A percentile compares a stretch with the other conserved stretches of the same genome.
These are phyloP conservation scores for Apis florea DNA, from an alignment of 1,140 invertebrate species.

Conservation along the genomic window DNA sequence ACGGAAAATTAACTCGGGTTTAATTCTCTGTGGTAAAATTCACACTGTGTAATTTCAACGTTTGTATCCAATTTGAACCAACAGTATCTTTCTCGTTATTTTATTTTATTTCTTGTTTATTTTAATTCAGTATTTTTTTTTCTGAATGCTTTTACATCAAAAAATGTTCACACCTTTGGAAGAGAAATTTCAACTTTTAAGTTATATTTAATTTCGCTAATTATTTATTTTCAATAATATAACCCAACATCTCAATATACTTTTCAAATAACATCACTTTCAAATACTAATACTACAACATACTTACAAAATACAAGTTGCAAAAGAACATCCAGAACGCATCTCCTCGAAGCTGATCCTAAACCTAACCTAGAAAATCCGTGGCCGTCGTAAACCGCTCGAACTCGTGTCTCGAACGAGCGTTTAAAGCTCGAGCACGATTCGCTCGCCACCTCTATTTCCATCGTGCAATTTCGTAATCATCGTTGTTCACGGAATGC, in stretches of 20 bases:
- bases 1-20: not conserved
- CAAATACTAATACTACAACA: no score
- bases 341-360: not conserved
- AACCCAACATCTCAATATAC: no score
- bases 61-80: not conserved
- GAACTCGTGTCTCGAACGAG: not conserved
- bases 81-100: not conserved
- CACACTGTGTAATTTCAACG: not conserved
- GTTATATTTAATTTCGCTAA: no score
- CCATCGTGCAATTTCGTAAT: slow-evolving; percentile 33
- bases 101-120: no score
- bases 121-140: no score
- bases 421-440: not conserved
- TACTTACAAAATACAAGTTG: not conserved
- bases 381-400: not conserved
- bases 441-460: not conserved
- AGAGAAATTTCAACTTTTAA: no score
- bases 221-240: no score
- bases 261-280: no score
- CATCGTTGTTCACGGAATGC: slow-evolving; percentile 41
- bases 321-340: not conserved
- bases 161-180: no score
- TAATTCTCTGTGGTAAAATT: not conserved
- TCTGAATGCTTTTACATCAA: no score
- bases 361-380: not conserved